phyloP scores from a whole-genome alignment of 2,113 vertebrate species.

The Balaeniceps rex region DNA sequence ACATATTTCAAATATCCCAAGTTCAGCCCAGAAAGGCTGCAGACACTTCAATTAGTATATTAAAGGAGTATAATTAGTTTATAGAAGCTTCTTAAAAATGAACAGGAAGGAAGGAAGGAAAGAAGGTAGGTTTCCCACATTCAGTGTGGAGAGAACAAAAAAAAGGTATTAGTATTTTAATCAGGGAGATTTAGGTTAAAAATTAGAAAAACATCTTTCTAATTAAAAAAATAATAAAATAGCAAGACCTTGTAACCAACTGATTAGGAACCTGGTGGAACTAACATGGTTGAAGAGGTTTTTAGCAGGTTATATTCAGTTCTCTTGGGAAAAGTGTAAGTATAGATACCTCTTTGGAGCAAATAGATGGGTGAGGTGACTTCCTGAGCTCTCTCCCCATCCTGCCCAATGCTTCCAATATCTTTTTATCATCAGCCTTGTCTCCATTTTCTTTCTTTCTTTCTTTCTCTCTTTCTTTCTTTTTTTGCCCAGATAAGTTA shows the following conservation, averaged over 20 bases:
- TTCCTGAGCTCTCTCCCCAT: neutral
- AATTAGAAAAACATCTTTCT: neutral
- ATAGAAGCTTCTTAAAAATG: neutral
- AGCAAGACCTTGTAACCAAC: neutral
- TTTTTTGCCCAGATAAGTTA: neutral
- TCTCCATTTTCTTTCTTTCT: neutral
- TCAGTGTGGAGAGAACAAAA: neutral
- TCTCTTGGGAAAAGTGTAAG: neutral
- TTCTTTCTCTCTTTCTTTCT: too few species aligned
- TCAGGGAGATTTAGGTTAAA: neutral
- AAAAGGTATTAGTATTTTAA: neutral
- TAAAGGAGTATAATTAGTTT: neutral
- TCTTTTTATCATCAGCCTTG: neutral
- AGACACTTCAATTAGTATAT: neutral
- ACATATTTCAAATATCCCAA: neutral
- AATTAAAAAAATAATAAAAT: neutral
- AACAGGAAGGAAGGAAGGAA: neutral
- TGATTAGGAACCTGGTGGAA: neutral
- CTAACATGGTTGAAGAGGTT: fast-evolving
- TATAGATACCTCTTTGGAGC: neutral
- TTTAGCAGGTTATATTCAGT: neutral
- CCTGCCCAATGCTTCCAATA: neutral
- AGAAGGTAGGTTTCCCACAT: neutral
- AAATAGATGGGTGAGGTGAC: neutral
- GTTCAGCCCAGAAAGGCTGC: neutral